phyloP scores from a whole-genome alignment of 30 jellyfish, hydroid and myxozoan species.

The Sanderia malayensis region DNA sequence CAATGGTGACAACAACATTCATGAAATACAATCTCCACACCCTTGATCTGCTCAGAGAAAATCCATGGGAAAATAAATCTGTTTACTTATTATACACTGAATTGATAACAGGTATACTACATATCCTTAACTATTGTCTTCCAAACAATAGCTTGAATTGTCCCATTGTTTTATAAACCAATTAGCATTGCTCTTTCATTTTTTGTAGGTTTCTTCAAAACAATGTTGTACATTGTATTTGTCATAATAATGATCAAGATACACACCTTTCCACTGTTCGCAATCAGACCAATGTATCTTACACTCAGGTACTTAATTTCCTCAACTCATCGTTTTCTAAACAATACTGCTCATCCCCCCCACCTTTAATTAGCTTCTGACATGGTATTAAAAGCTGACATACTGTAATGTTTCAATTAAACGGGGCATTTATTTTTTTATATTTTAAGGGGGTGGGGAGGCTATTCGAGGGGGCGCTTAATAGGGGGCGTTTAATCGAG shows the following conservation, averaged over 20 bases:
- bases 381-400: too few relatives aligned
- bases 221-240: constrained; percentile 69
- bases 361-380: too few relatives aligned
- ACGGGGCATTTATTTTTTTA: too few relatives aligned
- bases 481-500: too few relatives aligned
- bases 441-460: too few relatives aligned
- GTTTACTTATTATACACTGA: constrained; percentile 88
- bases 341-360: too few relatives aligned
- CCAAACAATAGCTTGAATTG: background rate
- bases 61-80: constrained; percentile 97
- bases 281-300: constrained; percentile 95
- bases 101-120: constrained; percentile 66
- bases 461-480: too few relatives aligned
- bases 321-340: too few relatives aligned
- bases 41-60: constrained; percentile 71
- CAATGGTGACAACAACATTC: constrained; percentile 86
- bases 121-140: background rate
- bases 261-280: constrained; percentile 97
- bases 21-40: constrained; percentile 91
- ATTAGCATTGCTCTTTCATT: background rate
- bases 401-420: too few relatives aligned
- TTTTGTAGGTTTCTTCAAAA: constrained; percentile 85
- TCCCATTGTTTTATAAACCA: background rate
- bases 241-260: constrained; percentile 95
- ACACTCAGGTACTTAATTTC: constrained; percentile 67